Percentiles rank a stretch among this genome's conserved stretches.
These are phyloP conservation scores for Podarcis lilfordi DNA, from an alignment of 2,797 vertebrate genomes.

Conservation along the genomic window DNA sequence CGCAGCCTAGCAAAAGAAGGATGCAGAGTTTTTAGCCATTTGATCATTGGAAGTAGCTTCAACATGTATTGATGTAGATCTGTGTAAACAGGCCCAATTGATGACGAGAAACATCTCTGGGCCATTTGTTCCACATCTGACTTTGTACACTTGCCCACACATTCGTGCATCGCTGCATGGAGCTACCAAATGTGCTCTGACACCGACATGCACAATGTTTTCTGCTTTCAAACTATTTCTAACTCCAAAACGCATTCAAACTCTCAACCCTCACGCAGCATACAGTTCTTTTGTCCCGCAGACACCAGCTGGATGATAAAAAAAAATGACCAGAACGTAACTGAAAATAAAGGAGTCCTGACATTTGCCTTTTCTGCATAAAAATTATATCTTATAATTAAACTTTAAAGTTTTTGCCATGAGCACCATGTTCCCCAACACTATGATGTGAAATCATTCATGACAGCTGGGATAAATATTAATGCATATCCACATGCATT, in stretches of 20 bases:
- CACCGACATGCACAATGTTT: slow-evolving; percentile 51
- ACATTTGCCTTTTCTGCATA: slow-evolving; percentile 95
- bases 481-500: slow-evolving; percentile 95
- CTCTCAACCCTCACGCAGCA: slow-evolving; percentile 51
- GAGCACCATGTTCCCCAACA: slow-evolving; percentile 90
- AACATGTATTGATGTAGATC: slow-evolving; percentile 33
- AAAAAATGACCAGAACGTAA: slow-evolving; percentile 88
- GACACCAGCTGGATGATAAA: slow-evolving; percentile 78
- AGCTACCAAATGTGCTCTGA: slow-evolving; percentile 47
- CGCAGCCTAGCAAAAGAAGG: slow-evolving; percentile 85
- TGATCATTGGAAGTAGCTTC: background rate
- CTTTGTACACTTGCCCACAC: slow-evolving; percentile 3
- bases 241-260: slow-evolving; percentile 66
- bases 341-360: slow-evolving; percentile 92
- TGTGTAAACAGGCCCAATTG: background rate
- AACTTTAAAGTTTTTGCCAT: slow-evolving; percentile 98
- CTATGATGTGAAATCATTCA: slow-evolving; percentile 97
- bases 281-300: slow-evolving; percentile 69
- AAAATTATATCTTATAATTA: slow-evolving; percentile 98
- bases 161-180: slow-evolving; percentile 49
- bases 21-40: slow-evolving; percentile 42
- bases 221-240: slow-evolving; percentile 58
- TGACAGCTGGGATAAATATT: slow-evolving; percentile 99
- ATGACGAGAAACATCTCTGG: slow-evolving; percentile 14
- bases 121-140: slow-evolving; percentile 32